Evolutionary conservation across 2,113 vertebrate species (phyloP), one percentile per base, ranked within the genome.

Genomic region (Boleophthalmus pectinirostris): DNA sequence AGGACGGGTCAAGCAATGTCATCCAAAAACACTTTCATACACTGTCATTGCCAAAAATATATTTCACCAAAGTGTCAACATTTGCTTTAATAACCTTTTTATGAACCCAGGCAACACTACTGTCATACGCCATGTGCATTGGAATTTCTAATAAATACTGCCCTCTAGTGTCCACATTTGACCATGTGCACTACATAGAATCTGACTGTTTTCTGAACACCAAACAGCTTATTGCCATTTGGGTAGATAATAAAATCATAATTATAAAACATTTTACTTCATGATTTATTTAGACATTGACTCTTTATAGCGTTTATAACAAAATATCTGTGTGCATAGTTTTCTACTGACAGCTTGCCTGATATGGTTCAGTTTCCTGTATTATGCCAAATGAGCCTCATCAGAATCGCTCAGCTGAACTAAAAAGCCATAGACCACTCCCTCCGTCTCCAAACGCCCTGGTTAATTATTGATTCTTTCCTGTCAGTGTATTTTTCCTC

Each of bases 131-230:
- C 79, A 84, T 64, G 23, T 46, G 56, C 75, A 70, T 73, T 81
- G 78, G 25, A 80, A 81, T 66, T 57, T 82, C 56, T 71, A 78
- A 77, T 83, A 67, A 86, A 88, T 70, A 88, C 85, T 88, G 86
- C 82, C 89, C 88, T 87, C 88, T 90, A 88, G 83, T 86, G 89
- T 69, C 83, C 68, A 76, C 43, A 64, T 29, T 58, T 5, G 20
- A 35, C 53, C 29, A 72, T 49, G 66, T 21, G 29, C 38, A 10
- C 65, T 35, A 61, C 54, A 58, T 38, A 51, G 20, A 47, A 49
- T 68, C 21, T n/a, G 49, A 14, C 43, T 35, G 12, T 14, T 24
- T 57, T 65, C 53, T 38, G 57, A 24, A 14, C 25, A 16, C 16
- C 45, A 61, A 9, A 72, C 58, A 33, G 24, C 8, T 18, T 60